Evolutionary conservation across 2,113 vertebrate species (phyloP).

Genomic region (Sorex araneus): DNA sequence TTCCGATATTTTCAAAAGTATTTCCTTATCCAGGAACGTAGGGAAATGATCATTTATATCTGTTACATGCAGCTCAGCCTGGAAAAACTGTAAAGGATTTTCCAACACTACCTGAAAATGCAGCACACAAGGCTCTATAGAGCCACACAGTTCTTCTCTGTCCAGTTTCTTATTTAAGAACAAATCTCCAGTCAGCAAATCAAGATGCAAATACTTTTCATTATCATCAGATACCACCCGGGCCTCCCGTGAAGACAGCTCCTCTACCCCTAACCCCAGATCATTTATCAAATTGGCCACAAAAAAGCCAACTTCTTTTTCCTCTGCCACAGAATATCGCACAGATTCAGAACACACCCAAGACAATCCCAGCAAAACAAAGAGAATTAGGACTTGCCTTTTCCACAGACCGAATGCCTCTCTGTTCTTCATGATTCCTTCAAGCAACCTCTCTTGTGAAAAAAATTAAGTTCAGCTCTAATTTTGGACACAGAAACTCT

Average conservation of each 20-base stretch:
- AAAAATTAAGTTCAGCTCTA: constrained; percentile 10
- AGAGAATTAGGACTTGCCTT: constrained; percentile 81
- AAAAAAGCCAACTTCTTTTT: constrained; percentile 88
- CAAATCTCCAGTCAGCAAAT: constrained; percentile 82
- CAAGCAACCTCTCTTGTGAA: neutral
- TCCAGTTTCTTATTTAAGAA: constrained; percentile 89
- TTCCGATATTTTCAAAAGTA: constrained; percentile 88
- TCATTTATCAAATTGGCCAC: constrained; percentile 88
- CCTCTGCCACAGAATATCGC: constrained; percentile 85
- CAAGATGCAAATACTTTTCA: constrained; percentile 86
- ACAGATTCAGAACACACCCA: neutral
- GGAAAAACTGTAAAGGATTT: constrained; percentile 89
- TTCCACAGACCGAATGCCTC: neutral
- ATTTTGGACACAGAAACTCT: constrained; percentile 23
- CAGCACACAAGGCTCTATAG: constrained; percentile 86
- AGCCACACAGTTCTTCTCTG: constrained; percentile 89
- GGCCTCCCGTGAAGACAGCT: constrained; percentile 85
- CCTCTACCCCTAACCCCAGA: constrained; percentile 86
- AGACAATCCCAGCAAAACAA: constrained; percentile 78
- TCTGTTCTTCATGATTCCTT: constrained; percentile 64
- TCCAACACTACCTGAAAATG: constrained; percentile 89
- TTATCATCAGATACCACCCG: constrained; percentile 87
- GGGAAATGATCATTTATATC: constrained; percentile 91
- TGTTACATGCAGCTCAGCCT: constrained; percentile 85
- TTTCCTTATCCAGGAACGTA: constrained; percentile 85